phyloP scores from a whole-genome alignment of 2,797 vertebrate genomes.

The Halcyon chelicuti region DNA sequence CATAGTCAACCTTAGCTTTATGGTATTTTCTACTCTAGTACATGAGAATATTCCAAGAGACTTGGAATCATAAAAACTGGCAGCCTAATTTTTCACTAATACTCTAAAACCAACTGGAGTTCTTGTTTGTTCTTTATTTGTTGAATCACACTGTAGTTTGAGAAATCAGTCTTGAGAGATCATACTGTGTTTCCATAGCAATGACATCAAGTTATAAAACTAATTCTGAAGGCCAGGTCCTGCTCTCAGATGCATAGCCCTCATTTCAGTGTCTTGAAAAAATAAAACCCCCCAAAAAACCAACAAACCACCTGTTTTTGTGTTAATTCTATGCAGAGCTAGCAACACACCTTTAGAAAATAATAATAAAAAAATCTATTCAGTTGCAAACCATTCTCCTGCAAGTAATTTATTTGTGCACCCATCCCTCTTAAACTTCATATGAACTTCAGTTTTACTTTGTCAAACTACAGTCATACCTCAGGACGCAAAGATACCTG shows the following conservation, averaged over 20 bases:
- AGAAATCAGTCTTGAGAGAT: constrained; percentile 61
- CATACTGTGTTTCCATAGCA: constrained; percentile 74
- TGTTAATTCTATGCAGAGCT: neutral
- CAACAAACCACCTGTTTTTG: neutral
- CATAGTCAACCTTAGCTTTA: neutral
- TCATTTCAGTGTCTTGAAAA: constrained; percentile 4
- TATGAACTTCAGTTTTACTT: neutral
- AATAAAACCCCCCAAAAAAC: neutral
- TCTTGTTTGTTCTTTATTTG: constrained; percentile 21
- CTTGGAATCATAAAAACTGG: neutral
- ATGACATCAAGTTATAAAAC: constrained; percentile 64
- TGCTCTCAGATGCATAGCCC: constrained; percentile 1
- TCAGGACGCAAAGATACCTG: neutral
- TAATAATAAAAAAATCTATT: neutral
- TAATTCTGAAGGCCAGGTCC: constrained; percentile 47
- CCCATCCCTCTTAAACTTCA: neutral
- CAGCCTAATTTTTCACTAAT: neutral
- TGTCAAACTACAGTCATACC: neutral
- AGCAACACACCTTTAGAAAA: neutral
- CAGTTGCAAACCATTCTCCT: neutral
- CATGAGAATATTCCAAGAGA: neutral
- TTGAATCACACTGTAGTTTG: constrained; percentile 29
- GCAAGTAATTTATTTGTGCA: accelerated
- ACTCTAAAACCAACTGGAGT: neutral
- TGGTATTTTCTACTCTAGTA: neutral